Conservation (phyloP, 2,888 invertebrate species). For the Nomada ferruginata region DNA sequence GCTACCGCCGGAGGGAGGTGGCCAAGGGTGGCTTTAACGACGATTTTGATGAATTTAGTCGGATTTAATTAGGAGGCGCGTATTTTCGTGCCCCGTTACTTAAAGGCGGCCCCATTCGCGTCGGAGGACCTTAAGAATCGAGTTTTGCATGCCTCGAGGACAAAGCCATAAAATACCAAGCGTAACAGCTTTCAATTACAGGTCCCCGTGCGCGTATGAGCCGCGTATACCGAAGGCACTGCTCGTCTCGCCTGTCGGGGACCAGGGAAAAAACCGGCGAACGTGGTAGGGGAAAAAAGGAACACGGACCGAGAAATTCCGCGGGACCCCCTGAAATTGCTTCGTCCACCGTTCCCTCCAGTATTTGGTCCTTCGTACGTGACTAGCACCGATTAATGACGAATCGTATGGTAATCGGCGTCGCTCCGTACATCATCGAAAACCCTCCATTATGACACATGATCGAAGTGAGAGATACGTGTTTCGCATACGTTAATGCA, state of each 20-base stretch:
- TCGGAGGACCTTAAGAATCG: constrained; percentile 75
- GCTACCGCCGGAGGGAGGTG: constrained; percentile 52
- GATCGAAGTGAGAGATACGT: constrained; percentile 41
- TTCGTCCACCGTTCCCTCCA: constrained; percentile 15
- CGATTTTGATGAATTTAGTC: constrained; percentile 79
- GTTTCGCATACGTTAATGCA: constrained; percentile 15
- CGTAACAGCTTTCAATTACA: constrained; percentile 83
- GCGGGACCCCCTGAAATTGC: constrained; percentile 56
- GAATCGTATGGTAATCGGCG: constrained; percentile 42
- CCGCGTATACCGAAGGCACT: constrained; percentile 42
- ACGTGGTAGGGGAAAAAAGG: constrained; percentile 33
- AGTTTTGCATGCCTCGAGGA: constrained; percentile 80
- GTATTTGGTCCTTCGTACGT: constrained; percentile 42
- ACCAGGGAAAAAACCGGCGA: constrained; percentile 34
- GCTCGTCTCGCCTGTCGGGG: constrained; percentile 29
- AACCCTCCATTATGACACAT: constrained; percentile 47
- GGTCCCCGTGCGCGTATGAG: constrained; percentile 74
- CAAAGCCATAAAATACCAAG: constrained; percentile 82
- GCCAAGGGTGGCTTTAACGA: constrained; percentile 67
- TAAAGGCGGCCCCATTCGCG: constrained; percentile 51
- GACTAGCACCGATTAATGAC: constrained; percentile 57
- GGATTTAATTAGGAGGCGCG: constrained; percentile 79
- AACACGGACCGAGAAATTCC: constrained; percentile 55
- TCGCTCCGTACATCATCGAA: constrained; percentile 17
- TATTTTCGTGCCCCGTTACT: constrained; percentile 76